These are phyloP conservation scores for Cyanocitta stelleri DNA, from an alignment of 2,113 vertebrate genomes.

Conservation along the genomic window DNA sequence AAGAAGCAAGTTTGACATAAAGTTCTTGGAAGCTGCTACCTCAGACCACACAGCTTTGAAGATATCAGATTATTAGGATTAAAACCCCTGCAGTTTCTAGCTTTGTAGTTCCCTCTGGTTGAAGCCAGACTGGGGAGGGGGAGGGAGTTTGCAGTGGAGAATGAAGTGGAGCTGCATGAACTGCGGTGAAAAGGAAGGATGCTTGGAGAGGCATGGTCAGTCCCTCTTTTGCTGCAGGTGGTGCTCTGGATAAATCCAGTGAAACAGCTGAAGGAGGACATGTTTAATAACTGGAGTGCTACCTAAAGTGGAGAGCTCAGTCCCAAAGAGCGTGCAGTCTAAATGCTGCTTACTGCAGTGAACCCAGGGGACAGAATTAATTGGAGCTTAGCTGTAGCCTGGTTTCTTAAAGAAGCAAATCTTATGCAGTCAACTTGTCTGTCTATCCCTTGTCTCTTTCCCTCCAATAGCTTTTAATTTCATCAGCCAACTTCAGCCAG, in stretches of 20 bases:
- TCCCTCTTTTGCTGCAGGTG: background rate
- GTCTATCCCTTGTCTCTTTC: background rate
- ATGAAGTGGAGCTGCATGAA: background rate
- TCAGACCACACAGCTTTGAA: background rate
- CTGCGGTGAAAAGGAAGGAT: background rate
- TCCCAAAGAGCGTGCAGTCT: background rate
- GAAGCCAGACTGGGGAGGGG: background rate
- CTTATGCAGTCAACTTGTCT: background rate
- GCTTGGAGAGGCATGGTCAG: background rate
- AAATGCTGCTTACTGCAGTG: background rate
- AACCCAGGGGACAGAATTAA: slow-evolving; percentile 24
- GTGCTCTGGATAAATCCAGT: background rate
- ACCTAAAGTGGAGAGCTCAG: background rate
- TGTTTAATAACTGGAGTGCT: background rate
- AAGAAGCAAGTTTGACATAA: background rate
- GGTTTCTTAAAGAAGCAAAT: slow-evolving; percentile 10
- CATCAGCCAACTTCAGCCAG: background rate
- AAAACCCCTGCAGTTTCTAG: background rate
- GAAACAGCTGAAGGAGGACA: background rate
- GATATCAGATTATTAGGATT: background rate
- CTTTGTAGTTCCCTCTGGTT: background rate
- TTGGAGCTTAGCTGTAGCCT: slow-evolving; percentile 24
- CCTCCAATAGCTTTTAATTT: slow-evolving; percentile 35
- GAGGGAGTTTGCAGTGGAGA: background rate
- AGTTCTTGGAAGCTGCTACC: background rate